Conservation (phyloP, 2,797 vertebrate genomes). For the Emys orbicularis region DNA sequence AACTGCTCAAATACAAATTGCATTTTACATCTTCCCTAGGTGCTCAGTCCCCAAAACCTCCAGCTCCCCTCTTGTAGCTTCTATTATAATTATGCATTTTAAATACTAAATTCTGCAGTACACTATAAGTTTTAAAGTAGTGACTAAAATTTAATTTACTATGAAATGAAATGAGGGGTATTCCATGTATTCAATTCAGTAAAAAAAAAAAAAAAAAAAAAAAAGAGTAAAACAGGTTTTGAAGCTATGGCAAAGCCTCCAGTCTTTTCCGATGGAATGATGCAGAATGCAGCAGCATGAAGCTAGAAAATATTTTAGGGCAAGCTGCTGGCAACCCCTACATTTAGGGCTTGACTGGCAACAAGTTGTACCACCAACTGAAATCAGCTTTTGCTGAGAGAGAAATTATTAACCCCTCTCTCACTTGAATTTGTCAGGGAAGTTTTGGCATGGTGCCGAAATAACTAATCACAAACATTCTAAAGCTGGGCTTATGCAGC, state of each 20-base stretch:
- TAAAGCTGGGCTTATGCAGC: too few species aligned
- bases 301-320: not conserved
- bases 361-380: not conserved
- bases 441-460: not conserved
- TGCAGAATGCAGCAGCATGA: not conserved
- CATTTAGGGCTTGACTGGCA: not conserved
- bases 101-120: not conserved
- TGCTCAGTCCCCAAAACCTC: not conserved
- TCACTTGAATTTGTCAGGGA: not conserved
- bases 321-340: not conserved
- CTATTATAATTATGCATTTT: not conserved
- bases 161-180: not conserved
- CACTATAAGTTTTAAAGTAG: not conserved
- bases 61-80: not conserved
- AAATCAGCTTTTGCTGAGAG: not conserved
- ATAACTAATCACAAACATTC: not conserved
- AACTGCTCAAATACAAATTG: not conserved
- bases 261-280: not conserved
- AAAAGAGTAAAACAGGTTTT: too few species aligned
- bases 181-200: not conserved
- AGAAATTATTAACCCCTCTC: not conserved
- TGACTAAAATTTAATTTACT: not conserved
- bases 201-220: too few species aligned
- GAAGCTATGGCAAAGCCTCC: not conserved
- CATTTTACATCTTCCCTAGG: not conserved